Evolutionary conservation across 1,140 invertebrate genomes (phyloP), one percentile per base, ranked within the genome.

Genomic region (Melipona quadrifasciata): DNA sequence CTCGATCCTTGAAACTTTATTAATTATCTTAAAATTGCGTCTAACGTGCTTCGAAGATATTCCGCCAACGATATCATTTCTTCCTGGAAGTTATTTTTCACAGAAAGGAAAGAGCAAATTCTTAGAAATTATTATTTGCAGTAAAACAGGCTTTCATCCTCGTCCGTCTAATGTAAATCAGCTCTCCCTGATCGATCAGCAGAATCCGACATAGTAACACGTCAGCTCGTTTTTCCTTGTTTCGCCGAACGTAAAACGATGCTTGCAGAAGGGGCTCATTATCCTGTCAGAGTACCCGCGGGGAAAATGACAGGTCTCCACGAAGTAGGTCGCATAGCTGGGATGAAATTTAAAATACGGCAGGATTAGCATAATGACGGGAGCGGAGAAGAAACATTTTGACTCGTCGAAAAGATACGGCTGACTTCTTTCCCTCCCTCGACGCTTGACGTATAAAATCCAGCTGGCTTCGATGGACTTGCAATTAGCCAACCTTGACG

Each of bases 361-460:
- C 47, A 34, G 81, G 90, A 91, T 91, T 91, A 91, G 83, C 88
- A 91, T 91, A 91, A 91, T 86, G 75, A 80, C 70, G 71, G 61
- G 70, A 81, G 76, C 80, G 75, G 77, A 65, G 47, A 82, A 79
- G 57, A 88, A 88, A 86, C 72, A 83, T 88, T 88, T 88, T 86
- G 87, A 86, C 76, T 89, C 77, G 73, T 57, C 58, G n/a, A 64
- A 39, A 70, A 78, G 51, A 68, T 84, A 79, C 55, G 65, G 14
- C 21, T 71, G 82, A 31, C 47, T 71, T 61, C 39, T 8, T 77
- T 34, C 31, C 21, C 8, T 75, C 47, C n/a, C 16, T 65, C 27
- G 31, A 72, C 5, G 16, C 39, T n/a, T 51, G 27, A 19, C 58
- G 19, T 19, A 51, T 64, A 34, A 39, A 17, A 68, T 21, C 51